These are phyloP conservation scores for Pangasius macronema DNA, from an alignment of 2,797 vertebrate species.

Conservation along the genomic window DNA sequence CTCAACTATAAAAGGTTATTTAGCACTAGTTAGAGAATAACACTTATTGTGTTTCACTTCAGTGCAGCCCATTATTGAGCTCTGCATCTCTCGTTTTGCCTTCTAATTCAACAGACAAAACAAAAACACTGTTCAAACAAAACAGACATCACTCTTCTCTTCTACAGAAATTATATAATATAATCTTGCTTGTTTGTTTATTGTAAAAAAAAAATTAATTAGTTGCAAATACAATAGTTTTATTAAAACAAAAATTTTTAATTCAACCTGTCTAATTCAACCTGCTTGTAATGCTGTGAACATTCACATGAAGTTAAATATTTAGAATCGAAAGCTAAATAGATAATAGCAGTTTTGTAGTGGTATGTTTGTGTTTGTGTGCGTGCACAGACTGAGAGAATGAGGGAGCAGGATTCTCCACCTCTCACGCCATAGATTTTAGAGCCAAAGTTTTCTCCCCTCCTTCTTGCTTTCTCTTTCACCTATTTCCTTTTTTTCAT, in stretches of 20 bases:
- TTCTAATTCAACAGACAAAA: too few species aligned
- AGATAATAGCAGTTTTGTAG: neutral
- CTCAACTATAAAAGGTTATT: neutral
- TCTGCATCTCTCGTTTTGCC: too few species aligned
- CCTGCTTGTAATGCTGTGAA: neutral
- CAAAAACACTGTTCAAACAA: too few species aligned
- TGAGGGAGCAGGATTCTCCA: neutral
- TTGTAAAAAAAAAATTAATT: too few species aligned
- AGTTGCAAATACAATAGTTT: neutral
- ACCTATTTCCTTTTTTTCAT: neutral
- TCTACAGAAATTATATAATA: too few species aligned
- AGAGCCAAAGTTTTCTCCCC: neutral
- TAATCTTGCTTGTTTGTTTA: too few species aligned
- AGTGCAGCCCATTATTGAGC: neutral
- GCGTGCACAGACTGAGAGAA: constrained; percentile 19
- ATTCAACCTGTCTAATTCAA: neutral
- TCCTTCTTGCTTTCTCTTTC: constrained; percentile 1
- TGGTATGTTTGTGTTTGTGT: neutral
- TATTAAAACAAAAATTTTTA: neutral
- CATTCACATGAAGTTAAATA: neutral
- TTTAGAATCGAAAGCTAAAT: constrained; percentile 8
- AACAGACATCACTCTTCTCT: too few species aligned
- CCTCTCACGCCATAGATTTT: neutral
- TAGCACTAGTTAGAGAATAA: neutral
- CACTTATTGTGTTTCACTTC: neutral